Conservation (phyloP, 2,797 vertebrate genomes). For the Lagothrix lagotricha region DNA sequence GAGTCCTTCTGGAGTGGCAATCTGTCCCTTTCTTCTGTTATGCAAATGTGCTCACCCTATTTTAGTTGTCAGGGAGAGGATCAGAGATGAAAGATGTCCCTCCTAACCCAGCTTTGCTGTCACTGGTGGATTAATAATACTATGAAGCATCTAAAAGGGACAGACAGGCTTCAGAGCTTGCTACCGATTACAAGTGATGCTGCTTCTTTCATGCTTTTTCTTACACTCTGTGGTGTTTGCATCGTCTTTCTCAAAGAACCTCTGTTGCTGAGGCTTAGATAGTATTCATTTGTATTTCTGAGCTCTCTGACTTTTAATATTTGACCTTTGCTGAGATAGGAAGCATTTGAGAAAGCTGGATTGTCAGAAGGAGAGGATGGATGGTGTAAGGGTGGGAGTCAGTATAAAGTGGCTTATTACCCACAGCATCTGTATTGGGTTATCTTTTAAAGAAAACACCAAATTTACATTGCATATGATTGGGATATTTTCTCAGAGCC, state of each 20-base stretch:
- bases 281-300: conserved; percentile 65
- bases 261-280: conserved; percentile 43
- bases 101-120: conserved; percentile 55
- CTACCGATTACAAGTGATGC: not conserved
- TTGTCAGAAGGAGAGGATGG: conserved; percentile 15
- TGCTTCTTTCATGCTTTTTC: not conserved
- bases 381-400: not conserved
- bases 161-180: conserved; percentile 36
- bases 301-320: conserved; percentile 71
- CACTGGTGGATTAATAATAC: conserved; percentile 56
- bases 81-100: conserved; percentile 71
- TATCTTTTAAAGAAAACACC: conserved; percentile 39
- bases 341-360: conserved; percentile 47
- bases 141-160: conserved; percentile 32
- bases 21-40: conserved; percentile 76
- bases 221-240: conserved; percentile 32
- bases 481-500: conserved; percentile 56
- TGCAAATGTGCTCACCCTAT: conserved; percentile 66
- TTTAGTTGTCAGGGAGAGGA: conserved; percentile 68
- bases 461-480: conserved; percentile 61
- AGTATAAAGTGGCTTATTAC: conserved; percentile 7
- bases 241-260: conserved; percentile 20
- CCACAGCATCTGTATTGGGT: not conserved
- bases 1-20: conserved; percentile 70
- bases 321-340: conserved; percentile 75